phyloP scores from a whole-genome alignment of 92 coral and sea anemone species.

The Zoanthus gigantus region DNA sequence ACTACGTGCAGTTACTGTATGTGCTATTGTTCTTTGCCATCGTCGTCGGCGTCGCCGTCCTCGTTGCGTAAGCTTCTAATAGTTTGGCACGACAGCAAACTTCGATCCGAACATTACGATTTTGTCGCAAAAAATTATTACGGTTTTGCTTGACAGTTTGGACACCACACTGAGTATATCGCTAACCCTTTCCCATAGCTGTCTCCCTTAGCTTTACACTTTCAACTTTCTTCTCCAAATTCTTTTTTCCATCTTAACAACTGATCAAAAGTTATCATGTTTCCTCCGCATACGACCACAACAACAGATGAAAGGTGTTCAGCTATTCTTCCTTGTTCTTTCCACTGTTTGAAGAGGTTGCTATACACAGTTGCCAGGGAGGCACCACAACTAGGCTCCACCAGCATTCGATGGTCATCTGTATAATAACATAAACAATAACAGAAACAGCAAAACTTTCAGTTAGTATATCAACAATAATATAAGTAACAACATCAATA shows the following conservation, averaged over 20 bases:
- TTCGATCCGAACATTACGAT: too few relatives aligned
- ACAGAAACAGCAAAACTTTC: background rate
- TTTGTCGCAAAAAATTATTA: too few relatives aligned
- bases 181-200: background rate
- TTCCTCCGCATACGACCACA: conserved; percentile 96
- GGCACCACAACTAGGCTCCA: conserved; percentile 95
- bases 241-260: conserved; percentile 78
- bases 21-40: too few relatives aligned
- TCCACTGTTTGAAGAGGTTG: conserved; percentile 64
- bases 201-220: background rate
- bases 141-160: too few relatives aligned
- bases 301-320: conserved; percentile 71
- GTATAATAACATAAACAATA: background rate
- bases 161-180: too few relatives aligned
- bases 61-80: too few relatives aligned
- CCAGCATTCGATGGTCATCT: conserved; percentile 97
- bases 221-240: conserved; percentile 51
- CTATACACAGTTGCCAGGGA: conserved; percentile 85
- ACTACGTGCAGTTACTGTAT: too few relatives aligned
- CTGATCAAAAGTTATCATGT: conserved; percentile 78
- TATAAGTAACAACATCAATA: too few relatives aligned
- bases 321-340: conserved; percentile 64
- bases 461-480: background rate
- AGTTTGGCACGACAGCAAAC: too few relatives aligned
- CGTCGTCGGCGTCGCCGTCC: too few relatives aligned